These are phyloP conservation scores for Cynocephalus volans DNA, from an alignment of 2,113 vertebrate genomes.

Conservation along the genomic window DNA sequence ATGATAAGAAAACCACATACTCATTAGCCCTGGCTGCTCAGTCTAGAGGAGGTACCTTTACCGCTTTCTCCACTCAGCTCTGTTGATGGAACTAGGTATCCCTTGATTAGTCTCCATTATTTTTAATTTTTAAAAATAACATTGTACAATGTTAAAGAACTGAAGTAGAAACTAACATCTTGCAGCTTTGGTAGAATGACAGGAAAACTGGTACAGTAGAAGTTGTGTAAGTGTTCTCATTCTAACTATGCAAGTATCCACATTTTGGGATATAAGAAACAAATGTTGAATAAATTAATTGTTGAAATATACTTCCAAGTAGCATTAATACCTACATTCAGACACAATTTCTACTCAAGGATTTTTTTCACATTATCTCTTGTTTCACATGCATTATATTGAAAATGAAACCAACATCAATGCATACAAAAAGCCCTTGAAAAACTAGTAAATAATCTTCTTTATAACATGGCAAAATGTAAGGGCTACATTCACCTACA, in stretches of 20 bases:
- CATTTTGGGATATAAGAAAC: not conserved
- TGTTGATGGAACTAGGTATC: not conserved
- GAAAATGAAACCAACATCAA: constrained; percentile 83
- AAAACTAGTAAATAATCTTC: constrained; percentile 93
- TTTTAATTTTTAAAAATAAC: constrained; percentile 47
- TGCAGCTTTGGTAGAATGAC: not conserved
- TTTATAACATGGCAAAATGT: constrained; percentile 91
- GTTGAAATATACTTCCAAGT: not conserved
- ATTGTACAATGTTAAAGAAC: not conserved
- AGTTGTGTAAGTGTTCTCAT: not conserved
- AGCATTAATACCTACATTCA: constrained; percentile 10
- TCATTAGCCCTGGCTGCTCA: constrained; percentile 47
- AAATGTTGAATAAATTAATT: not conserved
- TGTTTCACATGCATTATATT: constrained; percentile 30
- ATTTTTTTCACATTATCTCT: constrained; percentile 33
- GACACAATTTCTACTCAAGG: constrained; percentile 18
- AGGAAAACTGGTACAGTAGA: not conserved
- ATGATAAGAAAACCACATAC: constrained; percentile 42
- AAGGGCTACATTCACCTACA: constrained; percentile 90
- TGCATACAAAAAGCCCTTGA: constrained; percentile 80
- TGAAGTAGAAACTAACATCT: constrained; percentile 28
- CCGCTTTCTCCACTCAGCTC: not conserved
- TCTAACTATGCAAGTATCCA: not conserved
- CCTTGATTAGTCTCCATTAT: not conserved
- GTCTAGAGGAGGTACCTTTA: not conserved